These are phyloP conservation scores for Synanthedon andrenaeformis DNA, from an alignment of 2,888 invertebrate species.

Conservation along the genomic window DNA sequence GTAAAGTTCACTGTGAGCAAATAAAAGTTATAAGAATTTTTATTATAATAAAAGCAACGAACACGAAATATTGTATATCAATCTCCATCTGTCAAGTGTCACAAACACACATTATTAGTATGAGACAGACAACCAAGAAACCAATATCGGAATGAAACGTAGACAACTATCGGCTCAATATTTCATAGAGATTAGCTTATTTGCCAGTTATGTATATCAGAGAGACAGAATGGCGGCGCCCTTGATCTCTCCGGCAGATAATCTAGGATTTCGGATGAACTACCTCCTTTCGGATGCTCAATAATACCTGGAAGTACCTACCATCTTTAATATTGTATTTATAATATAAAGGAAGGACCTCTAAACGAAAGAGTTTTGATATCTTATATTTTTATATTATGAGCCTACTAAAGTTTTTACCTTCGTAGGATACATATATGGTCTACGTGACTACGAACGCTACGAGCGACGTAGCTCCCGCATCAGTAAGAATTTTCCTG, in stretches of 20 bases:
- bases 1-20: no score
- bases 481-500: no score
- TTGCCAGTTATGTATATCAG: conserved; percentile 36
- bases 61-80: not conserved
- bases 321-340: not conserved
- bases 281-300: conserved; percentile 2
- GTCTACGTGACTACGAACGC: no score
- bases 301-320: not conserved
- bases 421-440: no score
- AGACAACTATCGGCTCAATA: conserved; percentile 29
- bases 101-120: conserved; percentile 4
- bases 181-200: conserved; percentile 50
- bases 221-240: conserved; percentile 40
- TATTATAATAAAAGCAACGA: not conserved
- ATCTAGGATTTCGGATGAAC: conserved; percentile 18
- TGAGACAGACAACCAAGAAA: conserved; percentile 5
- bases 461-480: no score
- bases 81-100: not conserved
- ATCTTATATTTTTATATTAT: no score
- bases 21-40: no score
- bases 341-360: not conserved
- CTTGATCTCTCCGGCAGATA: conserved; percentile 26
- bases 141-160: conserved; percentile 20
- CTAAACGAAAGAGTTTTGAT: not conserved
- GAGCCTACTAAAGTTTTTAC: no score